Conservation (phyloP, 2,888 invertebrate genomes). For the Caenorhabditis plicata region DNA sequence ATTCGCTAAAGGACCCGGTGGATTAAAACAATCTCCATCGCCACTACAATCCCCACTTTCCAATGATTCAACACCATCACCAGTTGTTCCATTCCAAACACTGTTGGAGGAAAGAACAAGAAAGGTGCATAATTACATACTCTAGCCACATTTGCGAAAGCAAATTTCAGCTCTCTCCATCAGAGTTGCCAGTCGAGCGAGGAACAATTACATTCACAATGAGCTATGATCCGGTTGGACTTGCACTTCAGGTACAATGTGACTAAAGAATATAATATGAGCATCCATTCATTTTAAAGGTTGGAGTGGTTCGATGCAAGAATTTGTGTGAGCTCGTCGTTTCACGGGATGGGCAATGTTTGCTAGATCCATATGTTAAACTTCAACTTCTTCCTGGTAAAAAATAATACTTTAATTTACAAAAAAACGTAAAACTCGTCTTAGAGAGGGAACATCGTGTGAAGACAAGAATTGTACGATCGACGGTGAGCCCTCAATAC, state of each 20-base stretch:
- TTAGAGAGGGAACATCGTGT: slow-evolving; percentile 47
- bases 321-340: slow-evolving; percentile 55
- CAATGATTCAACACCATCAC: slow-evolving; percentile 48
- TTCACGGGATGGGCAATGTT: slow-evolving; percentile 52
- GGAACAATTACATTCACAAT: slow-evolving; percentile 59
- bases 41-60: slow-evolving; percentile 57
- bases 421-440: neutral
- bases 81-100: slow-evolving; percentile 36
- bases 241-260: slow-evolving; percentile 59
- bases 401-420: neutral
- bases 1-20: slow-evolving; percentile 50
- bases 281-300: too few species aligned
- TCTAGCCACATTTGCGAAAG: too few species aligned
- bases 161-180: slow-evolving; percentile 39
- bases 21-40: slow-evolving; percentile 52
- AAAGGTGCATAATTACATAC: too few species aligned
- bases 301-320: slow-evolving; percentile 57
- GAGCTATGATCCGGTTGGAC: slow-evolving; percentile 54
- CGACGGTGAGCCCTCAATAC: slow-evolving; percentile 92
- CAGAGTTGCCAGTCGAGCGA: slow-evolving; percentile 50
- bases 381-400: slow-evolving; percentile 94
- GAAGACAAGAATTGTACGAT: slow-evolving; percentile 78
- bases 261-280: too few species aligned
- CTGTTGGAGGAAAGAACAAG: slow-evolving; percentile 48
- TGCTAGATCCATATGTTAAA: slow-evolving; percentile 92